A percentile compares a stretch with the other conserved stretches of the same genome.
Evolutionary conservation across 1,140 invertebrate species (phyloP).

Genomic region (Adelges cooleyi): DNA sequence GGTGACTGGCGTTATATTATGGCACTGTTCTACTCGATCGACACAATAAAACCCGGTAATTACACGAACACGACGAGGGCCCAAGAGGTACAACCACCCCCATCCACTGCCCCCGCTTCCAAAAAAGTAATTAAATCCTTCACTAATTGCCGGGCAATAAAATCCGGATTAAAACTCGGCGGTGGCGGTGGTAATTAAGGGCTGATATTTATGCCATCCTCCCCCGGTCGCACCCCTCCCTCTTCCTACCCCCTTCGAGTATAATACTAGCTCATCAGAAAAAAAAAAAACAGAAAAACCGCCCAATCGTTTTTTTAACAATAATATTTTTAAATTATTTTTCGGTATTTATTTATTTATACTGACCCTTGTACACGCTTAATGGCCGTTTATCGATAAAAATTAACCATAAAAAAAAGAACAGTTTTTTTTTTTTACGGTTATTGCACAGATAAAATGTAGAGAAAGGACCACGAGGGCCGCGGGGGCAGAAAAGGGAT

Average conservation of each 20-base stretch:
- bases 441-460: background rate
- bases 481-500: background rate
- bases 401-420: conserved; percentile 18
- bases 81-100: conserved; percentile 13
- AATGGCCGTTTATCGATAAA: conserved; percentile 15
- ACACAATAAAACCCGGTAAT: conserved; percentile 24
- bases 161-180: conserved; percentile 27
- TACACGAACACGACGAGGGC: background rate
- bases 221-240: background rate
- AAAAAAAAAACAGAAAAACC: too few relatives aligned
- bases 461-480: background rate
- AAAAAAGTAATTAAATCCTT: conserved; percentile 25
- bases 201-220: conserved; percentile 16
- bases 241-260: background rate
- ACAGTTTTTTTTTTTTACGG: background rate
- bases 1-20: too few relatives aligned
- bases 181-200: conserved; percentile 17
- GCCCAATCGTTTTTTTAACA: conserved; percentile 4
- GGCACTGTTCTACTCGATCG: conserved; percentile 18
- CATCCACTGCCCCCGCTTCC: background rate
- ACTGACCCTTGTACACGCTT: background rate
- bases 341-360: background rate
- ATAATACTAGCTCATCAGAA: conserved; percentile 16
- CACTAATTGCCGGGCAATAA: conserved; percentile 28
- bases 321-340: background rate